phyloP scores from a whole-genome alignment of 2,797 vertebrate species.

The Schizopygopsis malacanthus region DNA sequence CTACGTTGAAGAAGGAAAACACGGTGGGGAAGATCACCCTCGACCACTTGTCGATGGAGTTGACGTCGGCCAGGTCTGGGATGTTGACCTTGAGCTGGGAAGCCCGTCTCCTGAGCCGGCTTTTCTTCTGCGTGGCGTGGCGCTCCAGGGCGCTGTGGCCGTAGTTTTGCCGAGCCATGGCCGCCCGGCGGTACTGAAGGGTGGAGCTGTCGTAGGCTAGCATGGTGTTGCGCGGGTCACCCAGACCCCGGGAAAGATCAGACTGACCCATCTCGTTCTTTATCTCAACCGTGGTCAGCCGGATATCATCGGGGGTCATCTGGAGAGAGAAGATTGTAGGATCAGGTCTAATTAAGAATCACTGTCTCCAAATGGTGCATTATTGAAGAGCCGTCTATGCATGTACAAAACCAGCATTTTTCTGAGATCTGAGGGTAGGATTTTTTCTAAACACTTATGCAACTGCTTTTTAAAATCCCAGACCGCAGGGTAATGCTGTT shows the following conservation, averaged over 20 bases:
- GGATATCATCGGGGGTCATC: conserved; percentile 97
- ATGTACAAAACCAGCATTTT: conserved; percentile 44
- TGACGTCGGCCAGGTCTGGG: conserved; percentile 98
- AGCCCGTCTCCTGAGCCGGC: conserved; percentile 93
- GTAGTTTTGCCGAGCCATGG: conserved; percentile 94
- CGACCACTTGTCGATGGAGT: conserved; percentile 99
- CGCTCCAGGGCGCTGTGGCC: conserved; percentile 94
- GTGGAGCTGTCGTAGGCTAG: conserved; percentile 94
- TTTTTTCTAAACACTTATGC: not conserved
- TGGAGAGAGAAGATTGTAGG: conserved; percentile 64
- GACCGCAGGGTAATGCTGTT: conserved; percentile 45
- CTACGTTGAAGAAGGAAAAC: conserved; percentile 99
- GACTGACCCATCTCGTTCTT: conserved; percentile 94
- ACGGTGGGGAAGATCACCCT: conserved; percentile 99
- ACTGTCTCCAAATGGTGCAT: not conserved
- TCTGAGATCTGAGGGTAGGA: conserved; percentile 28
- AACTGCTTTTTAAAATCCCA: conserved; percentile 19
- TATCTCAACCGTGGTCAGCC: conserved; percentile 95
- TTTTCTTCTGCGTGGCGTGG: conserved; percentile 96
- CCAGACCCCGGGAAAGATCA: conserved; percentile 79
- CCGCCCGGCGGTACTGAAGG: conserved; percentile 94
- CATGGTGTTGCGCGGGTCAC: conserved; percentile 96
- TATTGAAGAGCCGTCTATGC: not conserved
- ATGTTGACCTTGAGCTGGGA: conserved; percentile 99
- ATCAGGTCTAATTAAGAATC: conserved; percentile 3